Evolutionary conservation across 2,888 invertebrate genomes (phyloP), one percentile per base, ranked within the genome.

Genomic region (Drosophila birchii): DNA sequence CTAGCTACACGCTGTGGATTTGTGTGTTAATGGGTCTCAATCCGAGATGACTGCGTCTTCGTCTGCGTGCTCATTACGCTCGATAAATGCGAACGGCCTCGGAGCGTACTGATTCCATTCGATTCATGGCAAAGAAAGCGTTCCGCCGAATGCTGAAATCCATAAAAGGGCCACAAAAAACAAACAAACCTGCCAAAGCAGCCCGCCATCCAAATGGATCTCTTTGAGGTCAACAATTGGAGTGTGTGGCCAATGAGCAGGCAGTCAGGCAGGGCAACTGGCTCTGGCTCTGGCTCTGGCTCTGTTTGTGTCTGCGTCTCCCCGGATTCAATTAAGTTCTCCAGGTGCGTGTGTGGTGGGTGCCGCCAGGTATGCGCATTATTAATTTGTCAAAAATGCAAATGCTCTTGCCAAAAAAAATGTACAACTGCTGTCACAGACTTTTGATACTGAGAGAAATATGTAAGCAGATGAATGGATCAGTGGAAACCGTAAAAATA

Each of bases 201-300:
- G 12, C 14, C 23, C 7, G 23, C 16, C 45, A 9, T 1, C 43
- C 67, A 74, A 86, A 71, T 75, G 72, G 75, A 79, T 56, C 59
- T 69, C 81, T 81, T 81, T 85, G 82, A 78, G 85, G 76, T 85
- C 85, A 74, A 43, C 73, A 64, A 72, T 64, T 59, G 57, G 57
- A 58, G 26, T 26, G 45, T 69, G 57, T 61, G 66, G 63, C 73
- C 62, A 76, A 78, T 80, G 71, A 49, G 20, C 59, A 68, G 49
- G 14, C 34, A 9, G 9, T n/a, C n/a, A 26, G 29, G 29, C 29
- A 29, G 29, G 29, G 26, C 26, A 26, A 26, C 26, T n/a, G n/a
- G n/a, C 26, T 5, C 26, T 5, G 5, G 26, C 26, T 26, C 26
- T 26, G 12, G n/a, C 26, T 5, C 26, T 5, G 5, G 26, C 26